Percentiles rank a stretch among this genome's conserved stretches.
phyloP scores from a whole-genome alignment of 1,140 invertebrate species.

The Anastrepha ludens region DNA sequence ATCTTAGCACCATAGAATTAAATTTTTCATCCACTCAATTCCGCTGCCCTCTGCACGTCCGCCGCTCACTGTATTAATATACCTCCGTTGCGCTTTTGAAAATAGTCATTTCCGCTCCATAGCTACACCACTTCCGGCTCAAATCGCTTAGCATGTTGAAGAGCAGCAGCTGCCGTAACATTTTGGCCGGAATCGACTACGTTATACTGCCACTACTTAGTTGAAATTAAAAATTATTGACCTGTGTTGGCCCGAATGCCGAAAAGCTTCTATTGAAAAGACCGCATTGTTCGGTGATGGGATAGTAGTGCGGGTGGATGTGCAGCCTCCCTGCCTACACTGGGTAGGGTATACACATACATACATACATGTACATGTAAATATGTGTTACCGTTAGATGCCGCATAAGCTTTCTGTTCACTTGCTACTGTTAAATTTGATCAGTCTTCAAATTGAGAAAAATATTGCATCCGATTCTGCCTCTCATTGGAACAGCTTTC shows the following conservation, averaged over 20 bases:
- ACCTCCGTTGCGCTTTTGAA: constrained; percentile 12
- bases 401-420: neutral
- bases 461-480: neutral
- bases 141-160: constrained; percentile 2
- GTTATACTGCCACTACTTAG: neutral
- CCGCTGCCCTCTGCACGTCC: neutral
- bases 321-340: too few relatives aligned
- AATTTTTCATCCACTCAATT: neutral
- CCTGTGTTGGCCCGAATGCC: constrained; percentile 7
- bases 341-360: too few relatives aligned
- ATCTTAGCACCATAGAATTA: neutral
- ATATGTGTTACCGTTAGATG: neutral
- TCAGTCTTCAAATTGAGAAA: neutral
- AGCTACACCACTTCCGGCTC: constrained; percentile 45
- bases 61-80: neutral
- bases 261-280: neutral
- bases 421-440: neutral
- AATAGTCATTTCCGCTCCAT: constrained; percentile 34
- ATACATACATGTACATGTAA: too few relatives aligned
- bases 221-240: constrained; percentile 40
- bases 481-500: neutral
- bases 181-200: neutral
- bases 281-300: neutral
- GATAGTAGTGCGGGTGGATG: too few relatives aligned
- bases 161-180: constrained; percentile 2